Conservation (phyloP, 2,888 invertebrate species). For the Aelia acuminata region DNA sequence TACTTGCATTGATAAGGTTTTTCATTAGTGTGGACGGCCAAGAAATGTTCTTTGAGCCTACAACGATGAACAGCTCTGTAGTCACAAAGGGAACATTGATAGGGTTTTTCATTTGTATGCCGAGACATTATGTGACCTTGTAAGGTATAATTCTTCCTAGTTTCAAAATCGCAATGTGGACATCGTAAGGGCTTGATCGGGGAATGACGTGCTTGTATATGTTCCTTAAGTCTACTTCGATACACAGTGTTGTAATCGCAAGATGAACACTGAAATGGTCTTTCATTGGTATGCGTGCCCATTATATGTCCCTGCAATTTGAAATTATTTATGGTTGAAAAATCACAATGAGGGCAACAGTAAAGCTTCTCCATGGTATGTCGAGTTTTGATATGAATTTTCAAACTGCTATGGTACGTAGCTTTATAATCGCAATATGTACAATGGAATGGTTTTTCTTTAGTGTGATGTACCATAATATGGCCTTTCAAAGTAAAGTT, state of each 20-base stretch:
- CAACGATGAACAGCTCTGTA: constrained; percentile 10
- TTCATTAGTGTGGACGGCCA: constrained; percentile 17
- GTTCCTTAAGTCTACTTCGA: constrained; percentile 34
- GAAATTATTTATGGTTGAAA: constrained; percentile 44
- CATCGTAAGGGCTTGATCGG: neutral
- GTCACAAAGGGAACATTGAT: constrained; percentile 10
- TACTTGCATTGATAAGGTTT: constrained; percentile 11
- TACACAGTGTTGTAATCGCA: constrained; percentile 32
- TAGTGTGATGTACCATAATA: constrained; percentile 35
- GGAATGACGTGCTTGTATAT: constrained; percentile 12
- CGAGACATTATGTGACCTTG: constrained; percentile 43
- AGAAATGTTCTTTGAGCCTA: neutral
- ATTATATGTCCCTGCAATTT: constrained; percentile 38
- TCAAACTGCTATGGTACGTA: constrained; percentile 26
- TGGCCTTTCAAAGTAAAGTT: constrained; percentile 44
- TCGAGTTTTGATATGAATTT: constrained; percentile 6
- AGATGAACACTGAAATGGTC: neutral
- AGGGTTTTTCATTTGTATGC: constrained; percentile 38
- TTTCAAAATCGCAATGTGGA: constrained; percentile 32
- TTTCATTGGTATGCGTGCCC: neutral
- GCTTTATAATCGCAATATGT: constrained; percentile 38
- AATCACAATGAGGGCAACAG: constrained; percentile 12
- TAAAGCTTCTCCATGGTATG: constrained; percentile 34
- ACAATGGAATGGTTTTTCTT: constrained; percentile 45
- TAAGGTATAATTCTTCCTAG: constrained; percentile 12